phyloP scores from a whole-genome alignment of 2,888 invertebrate genomes.

The Macrosiphum euphorbiae region DNA sequence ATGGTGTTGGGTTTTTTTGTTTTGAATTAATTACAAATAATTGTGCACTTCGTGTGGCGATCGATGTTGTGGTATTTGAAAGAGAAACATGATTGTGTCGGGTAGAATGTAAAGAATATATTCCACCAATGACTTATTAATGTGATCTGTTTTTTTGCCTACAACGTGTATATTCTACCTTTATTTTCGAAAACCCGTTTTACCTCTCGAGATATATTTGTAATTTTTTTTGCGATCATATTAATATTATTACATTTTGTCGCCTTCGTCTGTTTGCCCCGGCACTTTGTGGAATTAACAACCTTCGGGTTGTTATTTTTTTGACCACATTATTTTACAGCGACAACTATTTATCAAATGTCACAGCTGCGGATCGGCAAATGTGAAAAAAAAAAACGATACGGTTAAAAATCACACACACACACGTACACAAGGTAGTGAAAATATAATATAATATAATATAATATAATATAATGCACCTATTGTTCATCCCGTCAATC shows the following conservation, averaged over 20 bases:
- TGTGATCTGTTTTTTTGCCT: conserved; percentile 40
- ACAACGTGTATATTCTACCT: conserved; percentile 3
- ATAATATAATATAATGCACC: conserved; percentile 22
- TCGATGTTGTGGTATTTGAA: conserved; percentile 36
- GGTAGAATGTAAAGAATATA: conserved; percentile 25
- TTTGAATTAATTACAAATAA: conserved; percentile 32
- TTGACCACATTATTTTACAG: conserved; percentile 50
- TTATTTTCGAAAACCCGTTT: conserved; percentile 54
- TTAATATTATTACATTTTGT: conserved; percentile 58
- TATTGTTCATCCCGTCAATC: conserved; percentile 46
- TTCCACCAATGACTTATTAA: conserved; percentile 55
- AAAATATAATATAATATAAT: conserved; percentile 16
- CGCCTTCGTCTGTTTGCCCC: conserved; percentile 41
- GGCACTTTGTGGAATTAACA: conserved; percentile 52
- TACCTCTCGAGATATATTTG: conserved; percentile 22
- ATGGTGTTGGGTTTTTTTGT: conserved; percentile 36
- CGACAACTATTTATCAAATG: conserved; percentile 40
- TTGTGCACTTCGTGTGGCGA: conserved; percentile 25
- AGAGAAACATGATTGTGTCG: conserved; percentile 46
- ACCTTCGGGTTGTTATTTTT: conserved; percentile 56
- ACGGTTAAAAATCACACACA: background rate
- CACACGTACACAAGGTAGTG: background rate
- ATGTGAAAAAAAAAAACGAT: conserved; percentile 28
- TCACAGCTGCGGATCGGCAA: conserved; percentile 2
- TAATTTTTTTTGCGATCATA: conserved; percentile 22